Evolutionary conservation across 2,888 invertebrate species (phyloP).

Genomic region (Eupithecia inturbata): DNA sequence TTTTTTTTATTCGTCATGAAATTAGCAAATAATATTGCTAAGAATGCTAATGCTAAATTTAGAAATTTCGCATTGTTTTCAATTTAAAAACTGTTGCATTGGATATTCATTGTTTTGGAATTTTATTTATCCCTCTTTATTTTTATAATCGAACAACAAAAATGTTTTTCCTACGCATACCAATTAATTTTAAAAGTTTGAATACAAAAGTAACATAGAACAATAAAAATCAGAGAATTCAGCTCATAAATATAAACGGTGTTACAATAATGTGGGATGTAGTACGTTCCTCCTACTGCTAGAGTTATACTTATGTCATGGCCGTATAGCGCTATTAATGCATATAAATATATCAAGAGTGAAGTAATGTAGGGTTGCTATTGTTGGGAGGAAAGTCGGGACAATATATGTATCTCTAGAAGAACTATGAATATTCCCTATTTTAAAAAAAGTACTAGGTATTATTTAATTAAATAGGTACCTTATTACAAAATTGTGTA

Average conservation of each 20-base stretch:
- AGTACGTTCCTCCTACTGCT: constrained; percentile 63
- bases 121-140: neutral
- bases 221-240: constrained; percentile 52
- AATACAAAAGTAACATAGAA: constrained; percentile 41
- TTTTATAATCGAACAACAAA: neutral
- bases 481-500: neutral
- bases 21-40: neutral
- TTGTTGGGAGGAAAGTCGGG: constrained; percentile 28
- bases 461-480: neutral
- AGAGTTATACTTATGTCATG: constrained; percentile 76
- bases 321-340: constrained; percentile 76
- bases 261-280: constrained; percentile 73
- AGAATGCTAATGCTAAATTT: too few species aligned
- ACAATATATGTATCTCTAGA: constrained; percentile 1
- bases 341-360: constrained; percentile 76
- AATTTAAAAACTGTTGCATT: neutral
- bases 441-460: too few species aligned
- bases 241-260: constrained; percentile 66
- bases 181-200: constrained; percentile 19
- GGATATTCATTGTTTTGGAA: neutral
- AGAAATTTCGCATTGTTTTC: neutral
- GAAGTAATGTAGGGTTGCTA: constrained; percentile 53
- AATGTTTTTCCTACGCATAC: constrained; percentile 12
- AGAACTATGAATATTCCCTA: neutral
- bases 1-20: neutral